A percentile compares a stretch with the other conserved stretches of the same genome.
Conservation (phyloP, 2,113 vertebrate genomes). For the Pycnonotus jocosus region DNA sequence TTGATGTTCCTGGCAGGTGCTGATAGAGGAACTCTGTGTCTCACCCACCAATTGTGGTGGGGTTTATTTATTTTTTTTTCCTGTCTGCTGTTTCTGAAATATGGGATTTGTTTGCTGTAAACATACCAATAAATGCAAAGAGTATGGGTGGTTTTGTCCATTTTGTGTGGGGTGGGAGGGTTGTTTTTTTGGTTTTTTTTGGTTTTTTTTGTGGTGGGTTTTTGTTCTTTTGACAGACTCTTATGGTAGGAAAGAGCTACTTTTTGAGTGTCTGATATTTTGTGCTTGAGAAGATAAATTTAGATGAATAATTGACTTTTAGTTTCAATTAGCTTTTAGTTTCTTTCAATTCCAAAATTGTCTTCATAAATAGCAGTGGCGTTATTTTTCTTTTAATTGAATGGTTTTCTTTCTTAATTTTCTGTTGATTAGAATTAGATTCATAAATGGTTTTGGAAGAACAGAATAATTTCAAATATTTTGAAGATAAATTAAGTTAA, state of each 20-base stretch:
- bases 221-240: background rate
- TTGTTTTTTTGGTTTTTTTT: rapidly evolving
- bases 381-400: background rate
- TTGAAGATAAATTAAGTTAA: background rate
- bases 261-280: background rate
- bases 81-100: background rate
- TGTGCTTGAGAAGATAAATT: background rate
- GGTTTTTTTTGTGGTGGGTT: background rate
- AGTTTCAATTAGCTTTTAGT: background rate
- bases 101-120: background rate
- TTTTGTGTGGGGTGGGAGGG: rapidly evolving
- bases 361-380: background rate
- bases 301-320: background rate
- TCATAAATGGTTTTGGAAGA: background rate
- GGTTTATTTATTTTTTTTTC: rapidly evolving
- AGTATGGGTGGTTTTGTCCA: background rate
- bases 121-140: background rate
- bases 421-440: background rate
- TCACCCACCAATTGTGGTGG: background rate
- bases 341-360: background rate
- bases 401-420: background rate
- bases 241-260: background rate
- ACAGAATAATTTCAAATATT: background rate
- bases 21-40: background rate
- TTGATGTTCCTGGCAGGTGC: background rate